Evolutionary conservation across 2,888 invertebrate genomes (phyloP).

Genomic region (Heteromurus nitidus): DNA sequence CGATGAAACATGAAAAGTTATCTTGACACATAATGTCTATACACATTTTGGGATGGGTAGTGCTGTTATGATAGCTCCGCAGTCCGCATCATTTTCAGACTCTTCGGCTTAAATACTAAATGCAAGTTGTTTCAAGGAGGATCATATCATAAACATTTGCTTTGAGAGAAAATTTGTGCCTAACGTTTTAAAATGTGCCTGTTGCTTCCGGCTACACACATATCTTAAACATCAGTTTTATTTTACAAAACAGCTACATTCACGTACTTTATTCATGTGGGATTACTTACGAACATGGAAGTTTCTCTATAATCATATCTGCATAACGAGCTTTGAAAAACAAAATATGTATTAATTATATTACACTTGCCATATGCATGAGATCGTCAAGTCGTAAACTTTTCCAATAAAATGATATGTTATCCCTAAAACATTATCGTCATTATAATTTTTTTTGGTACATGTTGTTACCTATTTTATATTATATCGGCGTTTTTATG

Average conservation of each 20-base stretch:
- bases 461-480: not conserved
- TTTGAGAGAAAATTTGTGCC: no score
- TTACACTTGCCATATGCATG: not conserved
- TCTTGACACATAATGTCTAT: constrained; percentile 13
- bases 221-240: constrained; percentile 1
- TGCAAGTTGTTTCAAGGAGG: not conserved
- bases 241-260: not conserved
- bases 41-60: not conserved
- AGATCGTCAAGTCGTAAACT: constrained; percentile 36
- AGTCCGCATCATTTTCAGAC: constrained; percentile 14
- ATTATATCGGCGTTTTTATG: not conserved
- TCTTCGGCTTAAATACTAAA: constrained; percentile 45
- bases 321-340: not conserved
- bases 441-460: not conserved
- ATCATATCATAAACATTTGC: no score
- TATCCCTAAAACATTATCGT: not conserved
- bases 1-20: constrained; percentile 28
- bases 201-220: constrained; percentile 51
- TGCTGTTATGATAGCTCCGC: not conserved
- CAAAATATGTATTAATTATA: constrained; percentile 15
- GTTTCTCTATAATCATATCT: not conserved
- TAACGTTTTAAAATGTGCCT: no score
- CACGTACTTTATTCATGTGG: not conserved
- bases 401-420: constrained; percentile 38
- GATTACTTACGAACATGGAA: not conserved